phyloP scores from a whole-genome alignment of 1,140 invertebrate genomes.

The Cylas formicarius region DNA sequence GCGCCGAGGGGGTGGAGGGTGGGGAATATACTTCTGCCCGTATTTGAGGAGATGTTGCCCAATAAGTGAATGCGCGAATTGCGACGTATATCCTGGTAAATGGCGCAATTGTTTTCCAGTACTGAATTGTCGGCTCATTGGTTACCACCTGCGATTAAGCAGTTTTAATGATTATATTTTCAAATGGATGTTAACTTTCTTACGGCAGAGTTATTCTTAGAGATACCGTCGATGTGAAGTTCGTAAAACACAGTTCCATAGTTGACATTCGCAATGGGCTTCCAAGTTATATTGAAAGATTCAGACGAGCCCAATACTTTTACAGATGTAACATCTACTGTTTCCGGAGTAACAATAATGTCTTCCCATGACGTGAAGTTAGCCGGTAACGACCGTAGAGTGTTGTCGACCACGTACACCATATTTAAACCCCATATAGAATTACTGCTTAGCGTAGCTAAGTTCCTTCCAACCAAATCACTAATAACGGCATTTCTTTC shows the following conservation, averaged over 20 bases:
- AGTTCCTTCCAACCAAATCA: constrained; percentile 67
- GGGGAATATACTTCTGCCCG: constrained; percentile 55
- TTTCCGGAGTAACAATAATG: constrained; percentile 60
- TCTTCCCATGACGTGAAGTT: constrained; percentile 31
- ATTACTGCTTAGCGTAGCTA: constrained; percentile 60
- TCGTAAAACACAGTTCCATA: constrained; percentile 79
- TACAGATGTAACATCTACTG: constrained; percentile 56
- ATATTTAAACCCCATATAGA: constrained; percentile 57
- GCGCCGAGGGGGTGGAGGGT: constrained; percentile 63
- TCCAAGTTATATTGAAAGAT: constrained; percentile 75
- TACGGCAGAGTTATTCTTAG: constrained; percentile 36
- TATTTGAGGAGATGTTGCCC: constrained; percentile 63
- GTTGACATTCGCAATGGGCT: constrained; percentile 62
- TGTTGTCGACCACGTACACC: constrained; percentile 65
- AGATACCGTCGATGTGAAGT: constrained; percentile 54
- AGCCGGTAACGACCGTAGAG: constrained; percentile 53
- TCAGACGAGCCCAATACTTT: constrained; percentile 62
- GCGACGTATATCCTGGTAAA: constrained; percentile 62
- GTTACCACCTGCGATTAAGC: constrained; percentile 39
- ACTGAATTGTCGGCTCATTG: constrained; percentile 43
- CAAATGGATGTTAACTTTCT: constrained; percentile 11
- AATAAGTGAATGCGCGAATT: constrained; percentile 74
- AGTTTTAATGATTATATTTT: background rate
- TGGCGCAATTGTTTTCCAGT: constrained; percentile 50
- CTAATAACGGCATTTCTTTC: constrained; percentile 67